These are phyloP conservation scores for Machaerirhynchus nigripectus DNA, from an alignment of 2,113 vertebrate species.

Conservation along the genomic window DNA sequence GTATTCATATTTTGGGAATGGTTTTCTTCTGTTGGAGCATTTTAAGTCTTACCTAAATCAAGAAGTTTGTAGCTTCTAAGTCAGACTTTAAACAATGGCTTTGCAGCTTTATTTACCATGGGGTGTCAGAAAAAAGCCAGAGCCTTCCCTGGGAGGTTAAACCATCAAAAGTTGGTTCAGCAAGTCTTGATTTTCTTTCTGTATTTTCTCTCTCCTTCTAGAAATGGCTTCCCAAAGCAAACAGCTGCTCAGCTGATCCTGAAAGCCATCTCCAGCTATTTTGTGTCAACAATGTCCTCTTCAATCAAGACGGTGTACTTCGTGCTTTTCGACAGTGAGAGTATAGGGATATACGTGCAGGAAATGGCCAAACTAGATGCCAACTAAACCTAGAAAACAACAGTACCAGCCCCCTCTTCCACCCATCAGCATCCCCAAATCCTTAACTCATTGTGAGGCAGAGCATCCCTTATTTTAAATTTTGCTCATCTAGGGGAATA, in stretches of 20 bases:
- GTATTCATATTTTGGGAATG: neutral
- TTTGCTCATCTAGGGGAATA: constrained; percentile 73
- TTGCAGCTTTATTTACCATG: neutral
- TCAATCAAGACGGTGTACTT: constrained; percentile 99
- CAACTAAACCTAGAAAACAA: constrained; percentile 77
- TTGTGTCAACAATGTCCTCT: constrained; percentile 98
- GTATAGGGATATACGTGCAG: constrained; percentile 98
- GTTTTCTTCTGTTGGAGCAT: neutral
- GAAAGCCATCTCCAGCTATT: constrained; percentile 98
- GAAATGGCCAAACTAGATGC: constrained; percentile 97
- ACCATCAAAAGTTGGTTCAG: neutral
- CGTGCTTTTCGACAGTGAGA: constrained; percentile 97
- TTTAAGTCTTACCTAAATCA: neutral
- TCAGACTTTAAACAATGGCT: neutral
- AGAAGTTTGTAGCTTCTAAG: neutral
- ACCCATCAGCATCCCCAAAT: constrained; percentile 3
- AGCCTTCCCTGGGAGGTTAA: neutral
- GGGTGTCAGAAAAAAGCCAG: accelerated
- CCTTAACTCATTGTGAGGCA: constrained; percentile 64
- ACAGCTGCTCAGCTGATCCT: constrained; percentile 96
- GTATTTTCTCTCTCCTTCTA: constrained; percentile 27
- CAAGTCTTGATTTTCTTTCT: neutral
- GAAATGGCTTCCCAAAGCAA: constrained; percentile 97
- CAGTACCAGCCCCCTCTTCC: constrained; percentile 19
- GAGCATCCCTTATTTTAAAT: constrained; percentile 66